A percentile compares a stretch with the other conserved stretches of the same genome.
phyloP scores from a whole-genome alignment of 1,140 invertebrate species.

The Ectropis grisescens region DNA sequence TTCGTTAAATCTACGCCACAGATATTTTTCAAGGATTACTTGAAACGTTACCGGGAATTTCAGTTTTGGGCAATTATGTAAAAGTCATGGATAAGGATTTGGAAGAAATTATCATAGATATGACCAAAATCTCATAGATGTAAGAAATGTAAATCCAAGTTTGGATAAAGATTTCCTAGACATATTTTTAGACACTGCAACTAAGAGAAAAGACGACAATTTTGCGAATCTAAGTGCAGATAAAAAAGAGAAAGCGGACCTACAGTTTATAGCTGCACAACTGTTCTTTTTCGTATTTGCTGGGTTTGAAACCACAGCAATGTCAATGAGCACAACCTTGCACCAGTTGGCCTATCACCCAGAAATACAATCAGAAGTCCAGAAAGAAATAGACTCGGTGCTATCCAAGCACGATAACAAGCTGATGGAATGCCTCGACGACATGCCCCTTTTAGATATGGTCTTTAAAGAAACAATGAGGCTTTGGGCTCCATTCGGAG shows the following conservation, averaged over 20 bases:
- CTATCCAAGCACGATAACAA: conserved; percentile 56
- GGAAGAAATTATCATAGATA: too few relatives aligned
- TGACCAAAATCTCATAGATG: too few relatives aligned
- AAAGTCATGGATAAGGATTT: too few relatives aligned
- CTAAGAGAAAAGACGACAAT: conserved; percentile 37
- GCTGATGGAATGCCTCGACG: conserved; percentile 68
- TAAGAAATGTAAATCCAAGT: conserved; percentile 25
- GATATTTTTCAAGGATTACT: too few relatives aligned
- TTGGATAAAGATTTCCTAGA: conserved; percentile 71
- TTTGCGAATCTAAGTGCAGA: conserved; percentile 50
- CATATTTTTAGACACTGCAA: conserved; percentile 68
- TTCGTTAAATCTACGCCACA: too few relatives aligned
- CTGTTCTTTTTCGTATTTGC: conserved; percentile 71
- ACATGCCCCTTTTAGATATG: conserved; percentile 68
- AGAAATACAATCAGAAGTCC: conserved; percentile 57
- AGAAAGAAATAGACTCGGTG: conserved; percentile 61
- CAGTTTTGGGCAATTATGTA: too few relatives aligned
- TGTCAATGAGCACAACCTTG: conserved; percentile 52
- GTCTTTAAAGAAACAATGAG: conserved; percentile 37
- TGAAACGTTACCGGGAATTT: too few relatives aligned
- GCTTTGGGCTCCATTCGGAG: conserved; percentile 50
- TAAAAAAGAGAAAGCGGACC: conserved; percentile 18
- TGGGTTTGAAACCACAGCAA: conserved; percentile 64
- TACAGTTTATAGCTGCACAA: conserved; percentile 57
- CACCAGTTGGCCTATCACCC: conserved; percentile 63